Evolutionary conservation across 2,888 invertebrate genomes (phyloP).

Genomic region (Pollenia griseotomentosa): DNA sequence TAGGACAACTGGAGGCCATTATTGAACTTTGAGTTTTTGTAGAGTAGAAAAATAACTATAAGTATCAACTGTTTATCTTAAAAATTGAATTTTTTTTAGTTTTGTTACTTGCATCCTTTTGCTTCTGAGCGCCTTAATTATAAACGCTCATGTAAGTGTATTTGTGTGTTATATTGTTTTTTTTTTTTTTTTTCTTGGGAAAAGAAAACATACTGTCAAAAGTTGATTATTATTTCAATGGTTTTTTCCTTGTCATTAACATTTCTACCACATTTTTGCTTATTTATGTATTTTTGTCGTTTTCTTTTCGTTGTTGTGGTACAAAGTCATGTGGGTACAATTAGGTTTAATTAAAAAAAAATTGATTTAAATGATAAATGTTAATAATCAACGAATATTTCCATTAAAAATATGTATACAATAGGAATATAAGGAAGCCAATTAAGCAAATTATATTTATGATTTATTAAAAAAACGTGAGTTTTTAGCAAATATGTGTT

Average conservation of each 20-base stretch:
- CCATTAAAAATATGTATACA: background rate
- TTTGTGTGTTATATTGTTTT: background rate
- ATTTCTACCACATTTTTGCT: background rate
- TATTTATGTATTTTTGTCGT: background rate
- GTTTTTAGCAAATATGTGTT: background rate
- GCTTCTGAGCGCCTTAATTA: background rate
- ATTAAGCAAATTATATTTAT: background rate
- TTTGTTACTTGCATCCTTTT: too few relatives aligned
- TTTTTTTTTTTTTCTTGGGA: background rate
- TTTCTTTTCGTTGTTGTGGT: background rate
- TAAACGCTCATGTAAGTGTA: background rate
- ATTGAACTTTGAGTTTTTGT: too few relatives aligned
- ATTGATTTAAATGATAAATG: constrained; percentile 24
- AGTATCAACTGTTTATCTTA: too few relatives aligned
- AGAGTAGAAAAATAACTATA: too few relatives aligned
- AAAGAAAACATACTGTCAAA: constrained; percentile 29
- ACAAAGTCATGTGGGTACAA: constrained; percentile 7
- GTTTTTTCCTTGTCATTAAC: background rate
- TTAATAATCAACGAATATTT: background rate
- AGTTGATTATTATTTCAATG: constrained; percentile 22
- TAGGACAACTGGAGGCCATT: too few relatives aligned
- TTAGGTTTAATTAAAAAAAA: constrained; percentile 21
- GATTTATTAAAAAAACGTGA: background rate
- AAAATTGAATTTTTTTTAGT: too few relatives aligned
- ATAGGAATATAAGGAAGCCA: background rate